Conservation (phyloP, 2,888 invertebrate species). For the Cephalotes varians region DNA sequence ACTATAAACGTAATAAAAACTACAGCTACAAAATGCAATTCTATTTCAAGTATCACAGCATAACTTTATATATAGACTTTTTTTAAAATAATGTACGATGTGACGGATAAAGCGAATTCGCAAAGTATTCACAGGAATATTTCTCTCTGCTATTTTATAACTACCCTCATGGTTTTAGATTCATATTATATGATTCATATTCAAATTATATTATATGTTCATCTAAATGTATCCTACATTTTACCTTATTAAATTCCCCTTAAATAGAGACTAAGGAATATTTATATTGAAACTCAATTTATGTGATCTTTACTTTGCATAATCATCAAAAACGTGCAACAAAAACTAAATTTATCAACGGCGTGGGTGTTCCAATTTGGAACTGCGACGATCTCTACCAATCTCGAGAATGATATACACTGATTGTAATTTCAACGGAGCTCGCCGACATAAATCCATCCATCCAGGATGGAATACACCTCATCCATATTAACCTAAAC, state of each 20-base stretch:
- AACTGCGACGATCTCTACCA: slow-evolving; percentile 36
- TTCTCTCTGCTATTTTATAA: neutral
- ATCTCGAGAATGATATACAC: slow-evolving; percentile 54
- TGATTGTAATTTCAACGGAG: slow-evolving; percentile 72
- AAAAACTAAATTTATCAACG: slow-evolving; percentile 16
- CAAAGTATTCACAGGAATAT: neutral
- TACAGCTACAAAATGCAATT: neutral
- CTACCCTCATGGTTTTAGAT: neutral
- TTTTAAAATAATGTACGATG: neutral
- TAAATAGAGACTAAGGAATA: neutral
- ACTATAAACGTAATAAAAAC: too few relatives aligned
- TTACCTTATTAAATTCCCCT: neutral
- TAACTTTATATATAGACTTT: neutral
- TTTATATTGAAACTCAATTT: neutral
- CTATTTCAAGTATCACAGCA: neutral
- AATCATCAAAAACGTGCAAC: neutral
- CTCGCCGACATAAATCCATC: slow-evolving; percentile 61
- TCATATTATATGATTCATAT: neutral
- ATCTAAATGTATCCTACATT: neutral
- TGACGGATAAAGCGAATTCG: neutral
- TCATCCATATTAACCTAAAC: slow-evolving; percentile 75
- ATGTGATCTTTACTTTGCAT: neutral
- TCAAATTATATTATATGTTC: neutral
- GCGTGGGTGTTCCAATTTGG: slow-evolving; percentile 78
- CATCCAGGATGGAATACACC: slow-evolving; percentile 62